These are phyloP conservation scores for Sturmia bella DNA, from an alignment of 2,888 invertebrate species.

Conservation along the genomic window DNA sequence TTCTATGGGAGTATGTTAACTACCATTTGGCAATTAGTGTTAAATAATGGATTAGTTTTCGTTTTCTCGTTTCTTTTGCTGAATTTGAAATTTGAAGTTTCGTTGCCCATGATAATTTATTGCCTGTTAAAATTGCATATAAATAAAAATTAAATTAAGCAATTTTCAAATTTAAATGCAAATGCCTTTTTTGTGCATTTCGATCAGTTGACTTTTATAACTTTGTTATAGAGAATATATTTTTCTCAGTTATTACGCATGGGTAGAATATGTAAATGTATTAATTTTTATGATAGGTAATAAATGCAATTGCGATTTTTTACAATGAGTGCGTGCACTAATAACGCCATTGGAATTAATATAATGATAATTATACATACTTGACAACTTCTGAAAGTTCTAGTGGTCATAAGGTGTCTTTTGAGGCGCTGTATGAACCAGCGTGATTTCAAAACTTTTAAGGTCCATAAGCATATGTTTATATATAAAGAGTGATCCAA, in stretches of 20 bases:
- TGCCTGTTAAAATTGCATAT: constrained; percentile 57
- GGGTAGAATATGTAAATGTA: constrained; percentile 37
- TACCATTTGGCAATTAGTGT: constrained; percentile 65
- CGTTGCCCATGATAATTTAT: constrained; percentile 64
- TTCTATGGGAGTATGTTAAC: constrained; percentile 17
- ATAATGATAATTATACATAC: not conserved
- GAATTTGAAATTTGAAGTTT: constrained; percentile 47
- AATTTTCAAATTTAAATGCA: constrained; percentile 71
- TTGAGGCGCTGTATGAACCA: too few species aligned
- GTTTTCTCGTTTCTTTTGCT: constrained; percentile 26
- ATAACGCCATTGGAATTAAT: constrained; percentile 4
- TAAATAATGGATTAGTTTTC: constrained; percentile 61
- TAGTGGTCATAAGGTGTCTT: too few species aligned
- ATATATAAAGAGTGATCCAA: too few species aligned
- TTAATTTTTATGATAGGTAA: constrained; percentile 35
- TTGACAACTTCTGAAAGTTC: too few species aligned
- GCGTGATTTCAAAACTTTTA: too few species aligned
- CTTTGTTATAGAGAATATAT: constrained; percentile 53
- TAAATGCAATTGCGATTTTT: constrained; percentile 46
- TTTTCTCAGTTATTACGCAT: constrained; percentile 38
- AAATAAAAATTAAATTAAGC: constrained; percentile 59
- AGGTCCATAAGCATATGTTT: too few species aligned
- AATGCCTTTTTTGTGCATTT: constrained; percentile 44
- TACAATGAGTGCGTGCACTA: not conserved
- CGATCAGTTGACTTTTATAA: constrained; percentile 22